These are phyloP conservation scores for Ivindomyrus marchei DNA, from an alignment of 2,113 vertebrate genomes.

Conservation along the genomic window DNA sequence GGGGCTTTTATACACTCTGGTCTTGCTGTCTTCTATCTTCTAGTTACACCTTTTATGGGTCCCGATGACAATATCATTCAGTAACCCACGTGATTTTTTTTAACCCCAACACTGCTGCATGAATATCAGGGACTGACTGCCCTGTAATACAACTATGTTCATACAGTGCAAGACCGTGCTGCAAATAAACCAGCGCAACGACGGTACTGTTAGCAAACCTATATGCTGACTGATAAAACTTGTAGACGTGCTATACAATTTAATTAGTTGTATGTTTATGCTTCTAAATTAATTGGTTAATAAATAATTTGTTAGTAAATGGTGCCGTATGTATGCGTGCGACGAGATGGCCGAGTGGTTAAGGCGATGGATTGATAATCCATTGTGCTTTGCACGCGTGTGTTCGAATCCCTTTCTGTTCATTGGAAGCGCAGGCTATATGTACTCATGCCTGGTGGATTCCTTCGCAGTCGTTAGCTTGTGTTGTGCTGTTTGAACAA, in stretches of 20 bases:
- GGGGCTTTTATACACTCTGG: constrained; percentile 60
- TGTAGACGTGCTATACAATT: not conserved
- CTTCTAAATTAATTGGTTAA: not conserved
- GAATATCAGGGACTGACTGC: not conserved
- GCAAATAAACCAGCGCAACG: not conserved
- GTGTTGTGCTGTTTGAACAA: too few relatives aligned
- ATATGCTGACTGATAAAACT: not conserved
- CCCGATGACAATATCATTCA: constrained; percentile 56
- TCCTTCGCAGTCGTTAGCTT: too few relatives aligned
- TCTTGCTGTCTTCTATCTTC: constrained; percentile 63
- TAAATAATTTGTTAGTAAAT: not conserved
- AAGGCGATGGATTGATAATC: too few relatives aligned
- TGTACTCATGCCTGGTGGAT: too few relatives aligned
- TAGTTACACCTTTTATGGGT: constrained; percentile 45
- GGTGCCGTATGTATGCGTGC: too few relatives aligned
- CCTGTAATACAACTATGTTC: not conserved
- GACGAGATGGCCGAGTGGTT: too few relatives aligned
- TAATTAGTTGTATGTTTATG: too few relatives aligned
- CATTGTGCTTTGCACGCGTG: too few relatives aligned
- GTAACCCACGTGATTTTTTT: constrained; percentile 49
- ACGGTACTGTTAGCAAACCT: not conserved
- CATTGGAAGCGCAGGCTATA: too few relatives aligned
- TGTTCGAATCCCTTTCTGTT: too few relatives aligned
- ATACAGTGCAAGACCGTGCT: not conserved
- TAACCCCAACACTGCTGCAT: constrained; percentile 37